phyloP scores from a whole-genome alignment of 2,888 invertebrate genomes.

The Isoperla grammatica region DNA sequence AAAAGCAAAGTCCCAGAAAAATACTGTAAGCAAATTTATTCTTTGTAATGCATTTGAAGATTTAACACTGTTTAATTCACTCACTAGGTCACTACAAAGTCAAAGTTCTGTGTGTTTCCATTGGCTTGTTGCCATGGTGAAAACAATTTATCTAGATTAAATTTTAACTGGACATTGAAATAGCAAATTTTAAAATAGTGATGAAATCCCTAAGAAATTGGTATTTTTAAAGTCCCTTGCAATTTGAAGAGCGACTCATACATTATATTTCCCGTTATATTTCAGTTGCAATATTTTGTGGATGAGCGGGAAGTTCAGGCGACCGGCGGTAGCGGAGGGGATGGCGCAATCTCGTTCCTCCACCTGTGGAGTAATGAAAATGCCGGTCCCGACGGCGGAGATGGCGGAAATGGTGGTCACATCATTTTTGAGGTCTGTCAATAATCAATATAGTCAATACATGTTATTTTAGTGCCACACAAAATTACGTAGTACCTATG shows the following conservation, averaged over 20 bases:
- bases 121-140: too few species aligned
- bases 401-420: constrained; percentile 95
- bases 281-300: constrained; percentile 58
- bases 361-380: constrained; percentile 74
- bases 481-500: not conserved
- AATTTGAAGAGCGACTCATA: too few species aligned
- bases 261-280: too few species aligned
- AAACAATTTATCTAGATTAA: too few species aligned
- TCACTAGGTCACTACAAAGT: constrained; percentile 31
- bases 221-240: too few species aligned
- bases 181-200: too few species aligned
- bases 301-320: constrained; percentile 63
- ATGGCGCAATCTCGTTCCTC: constrained; percentile 86
- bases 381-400: constrained; percentile 94
- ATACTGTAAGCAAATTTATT: constrained; percentile 39
- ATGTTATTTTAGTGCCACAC: too few species aligned
- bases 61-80: not conserved
- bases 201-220: too few species aligned
- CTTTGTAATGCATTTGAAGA: not conserved
- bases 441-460: not conserved
- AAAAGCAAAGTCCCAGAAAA: constrained; percentile 46
- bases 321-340: constrained; percentile 84
- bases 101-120: too few species aligned
- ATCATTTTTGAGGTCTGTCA: constrained; percentile 68
- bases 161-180: too few species aligned